phyloP scores from a whole-genome alignment of 2,888 invertebrate genomes.

The Entomobrya multifasciata region DNA sequence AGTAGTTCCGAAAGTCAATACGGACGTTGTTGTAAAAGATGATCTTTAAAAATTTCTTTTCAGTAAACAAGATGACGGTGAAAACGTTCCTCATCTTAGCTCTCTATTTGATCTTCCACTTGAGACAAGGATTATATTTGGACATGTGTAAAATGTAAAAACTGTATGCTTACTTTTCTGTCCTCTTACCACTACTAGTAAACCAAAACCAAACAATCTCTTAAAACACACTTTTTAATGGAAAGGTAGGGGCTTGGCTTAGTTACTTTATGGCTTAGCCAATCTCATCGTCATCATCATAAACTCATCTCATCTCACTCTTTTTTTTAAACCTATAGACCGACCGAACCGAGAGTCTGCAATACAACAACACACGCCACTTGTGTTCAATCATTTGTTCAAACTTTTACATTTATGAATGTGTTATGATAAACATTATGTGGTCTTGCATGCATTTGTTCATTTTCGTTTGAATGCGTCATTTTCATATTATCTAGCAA shows the following conservation, averaged over 20 bases:
- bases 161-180: not conserved
- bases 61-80: slow-evolving; percentile 69
- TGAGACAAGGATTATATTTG: slow-evolving; percentile 67
- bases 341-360: not conserved
- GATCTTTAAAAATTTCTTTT: slow-evolving; percentile 74
- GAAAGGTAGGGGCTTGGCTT: slow-evolving; percentile 55
- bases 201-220: slow-evolving; percentile 55
- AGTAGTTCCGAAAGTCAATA: not conserved
- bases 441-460: not conserved
- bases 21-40: not conserved
- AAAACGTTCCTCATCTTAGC: slow-evolving; percentile 61
- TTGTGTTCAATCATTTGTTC: slow-evolving; percentile 51
- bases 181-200: not conserved
- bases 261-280: slow-evolving; percentile 6
- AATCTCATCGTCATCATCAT: not conserved
- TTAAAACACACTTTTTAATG: slow-evolving; percentile 40
- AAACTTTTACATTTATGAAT: slow-evolving; percentile 35
- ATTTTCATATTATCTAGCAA: not conserved
- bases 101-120: slow-evolving; percentile 75
- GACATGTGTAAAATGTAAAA: slow-evolving; percentile 56
- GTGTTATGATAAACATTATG: slow-evolving; percentile 5
- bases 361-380: not conserved
- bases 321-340: not conserved
- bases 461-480: slow-evolving; percentile 7
- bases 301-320: not conserved